Percentiles rank a stretch among this genome's conserved stretches.
Conservation (phyloP, 2,797 vertebrate species). For the Scomberomorus guttatus region DNA sequence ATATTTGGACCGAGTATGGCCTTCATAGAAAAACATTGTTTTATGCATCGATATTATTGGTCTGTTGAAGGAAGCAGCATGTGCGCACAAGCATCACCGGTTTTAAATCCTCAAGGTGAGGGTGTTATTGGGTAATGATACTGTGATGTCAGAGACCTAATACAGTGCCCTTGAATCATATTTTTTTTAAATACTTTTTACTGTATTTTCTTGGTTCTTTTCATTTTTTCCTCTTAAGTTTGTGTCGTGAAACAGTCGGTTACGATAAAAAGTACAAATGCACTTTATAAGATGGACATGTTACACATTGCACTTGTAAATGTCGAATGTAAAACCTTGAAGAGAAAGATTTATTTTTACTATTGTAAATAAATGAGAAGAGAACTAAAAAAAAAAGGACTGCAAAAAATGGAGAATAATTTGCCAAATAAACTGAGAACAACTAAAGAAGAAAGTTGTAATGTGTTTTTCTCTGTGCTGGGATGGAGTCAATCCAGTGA, state of each 20-base stretch:
- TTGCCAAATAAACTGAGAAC: conserved; percentile 84
- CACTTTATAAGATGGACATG: conserved; percentile 88
- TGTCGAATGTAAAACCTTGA: conserved; percentile 91
- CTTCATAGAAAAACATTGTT: conserved; percentile 68
- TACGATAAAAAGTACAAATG: conserved; percentile 83
- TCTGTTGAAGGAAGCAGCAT: conserved; percentile 36
- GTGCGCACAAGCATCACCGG: conserved; percentile 46
- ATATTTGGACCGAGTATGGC: conserved; percentile 77
- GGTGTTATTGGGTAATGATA: conserved; percentile 60
- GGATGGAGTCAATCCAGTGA: conserved; percentile 3
- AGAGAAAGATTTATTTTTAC: conserved; percentile 95
- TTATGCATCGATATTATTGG: conserved; percentile 65
- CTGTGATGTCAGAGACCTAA: conserved; percentile 79
- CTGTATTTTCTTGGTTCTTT: conserved; percentile 22
- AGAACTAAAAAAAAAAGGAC: conserved; percentile 36
- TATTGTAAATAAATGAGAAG: conserved; percentile 89
- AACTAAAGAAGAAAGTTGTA: conserved; percentile 46
- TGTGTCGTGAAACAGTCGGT: conserved; percentile 74
- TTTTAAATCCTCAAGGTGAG: conserved; percentile 19
- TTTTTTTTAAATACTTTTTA: conserved; percentile 16
- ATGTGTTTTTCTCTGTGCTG: conserved; percentile 23
- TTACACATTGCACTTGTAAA: conserved; percentile 93
- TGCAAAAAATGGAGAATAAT: conserved; percentile 66
- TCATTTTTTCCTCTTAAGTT: conserved; percentile 28
- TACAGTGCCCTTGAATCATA: conserved; percentile 63